Base-by-base conservation (phyloP, 1,140 invertebrate species). In the Aleiodes sp. region DNA sequence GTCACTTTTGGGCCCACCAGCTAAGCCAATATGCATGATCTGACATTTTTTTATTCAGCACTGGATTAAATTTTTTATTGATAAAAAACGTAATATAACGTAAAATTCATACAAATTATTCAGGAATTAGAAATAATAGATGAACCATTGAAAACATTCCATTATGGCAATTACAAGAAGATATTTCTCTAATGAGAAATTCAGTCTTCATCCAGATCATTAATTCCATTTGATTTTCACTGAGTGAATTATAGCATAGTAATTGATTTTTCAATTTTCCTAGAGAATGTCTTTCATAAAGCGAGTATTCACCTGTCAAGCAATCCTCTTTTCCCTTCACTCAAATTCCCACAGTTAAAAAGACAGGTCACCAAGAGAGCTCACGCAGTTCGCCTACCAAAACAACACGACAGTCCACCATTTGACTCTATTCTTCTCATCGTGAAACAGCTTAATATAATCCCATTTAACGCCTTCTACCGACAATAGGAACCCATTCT, bases 391-490 rank as follows among this genome's bases (percentile, higher is more conserved):
- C 73, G 73, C 82, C 82, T 84, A 84, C 83, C 84, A 86, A 86
- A 86, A 85, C 83, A 86, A 81, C 77, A 79, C 81, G 75, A 75
- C 83, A 76, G 78, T 82, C 77, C 74, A 78, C 81, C 78, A 82
- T 84, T 85, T 84, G 83, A 85, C 81, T 84, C 80, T 76, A 84
- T 84, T 84, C 80, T 84, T 78, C 77, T 73, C 60, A 57, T 72
- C 72, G 77, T 79, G 79, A 84, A 84, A 85, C 80, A 83, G 84
- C 83, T 85, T 84, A 86, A 84, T 85, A 86, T 86, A 86, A 86
- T 86, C 84, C 83, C 81, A 83, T 86, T 85, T 84, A 78, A 84
- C 78, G 76, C 77, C 24, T 46, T 12, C 43, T 8, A 2, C 43
- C 16, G 43, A 69, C 60, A 69, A 69, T 69, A 28, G 41, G 14